Evolutionary conservation across 1,140 invertebrate genomes (phyloP).

Genomic region (Solenopsis fugax): DNA sequence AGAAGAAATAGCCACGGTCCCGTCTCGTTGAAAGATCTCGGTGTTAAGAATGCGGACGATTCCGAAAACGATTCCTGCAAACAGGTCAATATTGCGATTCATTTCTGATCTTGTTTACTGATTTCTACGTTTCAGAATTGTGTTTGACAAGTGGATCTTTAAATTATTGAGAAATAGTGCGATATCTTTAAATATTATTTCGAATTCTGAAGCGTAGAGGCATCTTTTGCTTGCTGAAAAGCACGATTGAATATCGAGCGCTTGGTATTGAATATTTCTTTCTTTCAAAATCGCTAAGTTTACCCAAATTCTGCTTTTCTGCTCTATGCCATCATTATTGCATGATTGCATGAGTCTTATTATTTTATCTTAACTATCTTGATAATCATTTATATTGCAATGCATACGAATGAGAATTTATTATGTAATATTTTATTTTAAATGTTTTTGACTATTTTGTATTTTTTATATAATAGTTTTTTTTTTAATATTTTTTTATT

Average conservation of each 20-base stretch:
- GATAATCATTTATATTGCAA: background rate
- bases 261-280: slow-evolving; percentile 71
- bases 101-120: slow-evolving; percentile 50
- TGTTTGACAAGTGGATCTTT: background rate
- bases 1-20: slow-evolving; percentile 54
- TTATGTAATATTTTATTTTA: background rate
- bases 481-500: slow-evolving; percentile 3
- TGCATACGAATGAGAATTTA: background rate
- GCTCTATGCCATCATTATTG: slow-evolving; percentile 69
- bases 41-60: slow-evolving; percentile 74
- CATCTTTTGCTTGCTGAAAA: slow-evolving; percentile 16
- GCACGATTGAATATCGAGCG: background rate
- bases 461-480: slow-evolving; percentile 1
- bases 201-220: slow-evolving; percentile 60
- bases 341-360: slow-evolving; percentile 76
- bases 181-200: background rate
- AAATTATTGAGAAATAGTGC: background rate
- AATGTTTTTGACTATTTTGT: background rate
- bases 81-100: slow-evolving; percentile 81
- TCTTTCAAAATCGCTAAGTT: slow-evolving; percentile 78
- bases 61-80: slow-evolving; percentile 79
- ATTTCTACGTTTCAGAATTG: slow-evolving; percentile 58
- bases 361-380: slow-evolving; percentile 57
- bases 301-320: slow-evolving; percentile 73
- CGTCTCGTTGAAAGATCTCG: slow-evolving; percentile 71